phyloP scores from a whole-genome alignment of 2,888 invertebrate species.

The Cerastis rubricosa region DNA sequence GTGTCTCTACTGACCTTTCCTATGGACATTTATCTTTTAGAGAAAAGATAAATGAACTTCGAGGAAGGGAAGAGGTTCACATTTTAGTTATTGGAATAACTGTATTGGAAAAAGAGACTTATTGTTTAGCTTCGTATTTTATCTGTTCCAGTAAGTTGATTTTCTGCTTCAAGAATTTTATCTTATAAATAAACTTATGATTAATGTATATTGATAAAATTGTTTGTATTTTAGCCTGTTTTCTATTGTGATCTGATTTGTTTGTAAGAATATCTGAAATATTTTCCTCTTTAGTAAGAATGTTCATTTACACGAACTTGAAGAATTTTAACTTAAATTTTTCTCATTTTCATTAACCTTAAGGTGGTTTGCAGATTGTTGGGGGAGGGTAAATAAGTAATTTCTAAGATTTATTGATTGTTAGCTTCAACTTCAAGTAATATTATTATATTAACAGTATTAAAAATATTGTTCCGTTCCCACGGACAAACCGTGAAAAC shows the following conservation, averaged over 20 bases:
- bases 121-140: conserved; percentile 24
- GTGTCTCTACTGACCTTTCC: conserved; percentile 5
- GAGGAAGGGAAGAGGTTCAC: conserved; percentile 32
- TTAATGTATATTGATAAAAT: background rate
- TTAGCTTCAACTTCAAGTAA: too few relatives aligned
- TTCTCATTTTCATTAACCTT: background rate
- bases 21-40: conserved; percentile 15
- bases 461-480: too few relatives aligned
- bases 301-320: background rate
- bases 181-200: background rate
- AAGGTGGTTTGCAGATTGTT: too few relatives aligned
- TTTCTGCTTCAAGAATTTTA: conserved; percentile 4
- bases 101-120: conserved; percentile 25
- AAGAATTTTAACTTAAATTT: background rate
- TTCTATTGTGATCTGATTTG: background rate
- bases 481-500: too few relatives aligned
- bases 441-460: too few relatives aligned
- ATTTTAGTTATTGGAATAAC: conserved; percentile 16
- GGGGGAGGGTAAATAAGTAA: too few relatives aligned
- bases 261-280: background rate
- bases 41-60: conserved; percentile 40
- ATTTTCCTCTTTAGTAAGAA: background rate
- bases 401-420: too few relatives aligned
- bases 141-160: conserved; percentile 1
- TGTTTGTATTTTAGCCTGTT: background rate